phyloP scores from a whole-genome alignment of 2,888 invertebrate species.

The Fragum fragum region DNA sequence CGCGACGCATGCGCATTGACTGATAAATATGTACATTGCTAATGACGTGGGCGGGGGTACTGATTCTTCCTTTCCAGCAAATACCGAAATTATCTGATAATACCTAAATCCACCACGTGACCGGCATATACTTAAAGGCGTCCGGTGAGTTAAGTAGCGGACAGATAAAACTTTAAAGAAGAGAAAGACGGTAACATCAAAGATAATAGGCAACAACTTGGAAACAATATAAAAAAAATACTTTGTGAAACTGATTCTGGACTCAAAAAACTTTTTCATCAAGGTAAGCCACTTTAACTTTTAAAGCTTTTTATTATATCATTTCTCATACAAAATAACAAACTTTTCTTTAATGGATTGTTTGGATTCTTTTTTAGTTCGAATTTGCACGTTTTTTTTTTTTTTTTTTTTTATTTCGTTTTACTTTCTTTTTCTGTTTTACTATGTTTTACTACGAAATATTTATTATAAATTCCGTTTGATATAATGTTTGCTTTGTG shows the following conservation, averaged over 20 bases:
- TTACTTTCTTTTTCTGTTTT: no score
- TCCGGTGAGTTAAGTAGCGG: background rate
- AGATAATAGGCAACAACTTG: slow-evolving; percentile 20
- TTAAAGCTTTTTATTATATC: no score
- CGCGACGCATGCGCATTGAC: slow-evolving; percentile 17
- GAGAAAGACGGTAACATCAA: slow-evolving; percentile 6
- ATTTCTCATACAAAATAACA: no score
- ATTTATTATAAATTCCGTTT: no score
- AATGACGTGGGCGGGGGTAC: slow-evolving; percentile 26
- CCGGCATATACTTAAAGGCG: slow-evolving; percentile 23
- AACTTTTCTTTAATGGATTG: no score
- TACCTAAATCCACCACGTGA: slow-evolving; percentile 6
- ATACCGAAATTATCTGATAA: slow-evolving; percentile 29
- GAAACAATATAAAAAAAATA: slow-evolving; percentile 9
- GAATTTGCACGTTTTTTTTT: no score
- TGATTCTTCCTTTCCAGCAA: slow-evolving; percentile 14
- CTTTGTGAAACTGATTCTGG: slow-evolving; percentile 19
- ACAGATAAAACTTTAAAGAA: slow-evolving; percentile 21
- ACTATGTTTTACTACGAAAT: no score
- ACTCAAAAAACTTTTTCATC: slow-evolving; percentile 22
- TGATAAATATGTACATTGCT: slow-evolving; percentile 24
- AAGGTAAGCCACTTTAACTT: background rate
- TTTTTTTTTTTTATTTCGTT: no score
- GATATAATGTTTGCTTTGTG: no score
- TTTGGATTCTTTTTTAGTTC: no score